These are phyloP conservation scores for Mus spretus DNA, from an alignment of 2,797 vertebrate species.

Conservation along the genomic window DNA sequence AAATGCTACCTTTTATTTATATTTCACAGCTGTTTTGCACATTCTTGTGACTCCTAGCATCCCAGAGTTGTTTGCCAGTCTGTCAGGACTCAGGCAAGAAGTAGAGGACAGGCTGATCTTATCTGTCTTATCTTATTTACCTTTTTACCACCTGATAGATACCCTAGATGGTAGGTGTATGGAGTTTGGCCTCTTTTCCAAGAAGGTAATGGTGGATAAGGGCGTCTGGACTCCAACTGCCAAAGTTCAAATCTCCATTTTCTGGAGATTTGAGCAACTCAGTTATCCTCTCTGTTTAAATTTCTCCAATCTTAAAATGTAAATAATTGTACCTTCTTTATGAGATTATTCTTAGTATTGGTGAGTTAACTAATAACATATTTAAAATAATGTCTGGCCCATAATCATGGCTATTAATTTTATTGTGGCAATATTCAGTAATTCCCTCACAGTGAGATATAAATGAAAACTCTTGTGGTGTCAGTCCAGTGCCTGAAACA, in stretches of 20 bases:
- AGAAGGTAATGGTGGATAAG: not conserved
- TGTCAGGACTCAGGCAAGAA: not conserved
- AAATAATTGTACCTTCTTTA: not conserved
- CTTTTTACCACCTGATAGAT: slow-evolving; percentile 33
- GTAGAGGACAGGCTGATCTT: not conserved
- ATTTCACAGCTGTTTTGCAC: slow-evolving; percentile 60
- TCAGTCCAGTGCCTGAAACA: not conserved
- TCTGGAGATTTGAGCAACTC: not conserved
- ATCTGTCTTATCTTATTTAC: slow-evolving; percentile 38
- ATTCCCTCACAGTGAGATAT: not conserved
- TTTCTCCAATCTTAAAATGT: slow-evolving; percentile 33
- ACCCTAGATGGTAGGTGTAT: not conserved
- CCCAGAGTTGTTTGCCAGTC: slow-evolving; percentile 29
- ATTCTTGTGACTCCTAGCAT: slow-evolving; percentile 34
- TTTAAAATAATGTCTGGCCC: not conserved
- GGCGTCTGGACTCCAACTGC: not conserved
- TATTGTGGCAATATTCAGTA: slow-evolving; percentile 6
- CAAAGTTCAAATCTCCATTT: not conserved
- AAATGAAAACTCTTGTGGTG: not conserved
- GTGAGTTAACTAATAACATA: not conserved
- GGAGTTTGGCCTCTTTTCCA: not conserved
- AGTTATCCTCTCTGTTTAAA: not conserved
- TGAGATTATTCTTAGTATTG: not conserved
- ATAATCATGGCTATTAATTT: not conserved
- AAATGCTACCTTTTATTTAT: slow-evolving; percentile 46